phyloP scores from a whole-genome alignment of 2,888 invertebrate species.

The Iphiclides podalirius region DNA sequence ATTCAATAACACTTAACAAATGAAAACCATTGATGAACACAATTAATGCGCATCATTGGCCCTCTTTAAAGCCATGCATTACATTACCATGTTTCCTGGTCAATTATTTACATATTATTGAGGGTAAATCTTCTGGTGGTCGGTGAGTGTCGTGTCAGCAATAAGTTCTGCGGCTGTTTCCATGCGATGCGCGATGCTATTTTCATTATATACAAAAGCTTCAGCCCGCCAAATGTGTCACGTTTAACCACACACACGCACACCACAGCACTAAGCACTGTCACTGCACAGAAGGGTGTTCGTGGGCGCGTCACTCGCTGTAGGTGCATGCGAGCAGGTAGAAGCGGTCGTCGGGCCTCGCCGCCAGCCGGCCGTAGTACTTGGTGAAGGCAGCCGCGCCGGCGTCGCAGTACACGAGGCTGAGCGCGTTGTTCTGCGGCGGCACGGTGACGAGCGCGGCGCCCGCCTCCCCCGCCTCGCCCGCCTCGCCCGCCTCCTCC shows the following conservation, averaged over 20 bases:
- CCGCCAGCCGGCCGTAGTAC: constrained; percentile 57
- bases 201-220: neutral
- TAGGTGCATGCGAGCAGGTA: constrained; percentile 63
- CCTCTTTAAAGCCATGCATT: neutral
- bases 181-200: neutral
- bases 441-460: constrained; percentile 81
- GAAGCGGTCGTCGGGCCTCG: constrained; percentile 40
- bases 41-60: neutral
- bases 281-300: neutral
- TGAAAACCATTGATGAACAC: neutral
- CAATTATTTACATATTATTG: neutral
- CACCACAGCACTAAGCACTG: neutral
- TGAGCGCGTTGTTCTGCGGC: constrained; percentile 83
- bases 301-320: constrained; percentile 47
- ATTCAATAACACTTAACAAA: neutral
- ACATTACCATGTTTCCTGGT: neutral
- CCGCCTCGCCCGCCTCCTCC: constrained; percentile 23
- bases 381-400: constrained; percentile 71
- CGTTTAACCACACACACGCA: too few species aligned
- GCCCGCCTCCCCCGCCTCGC: constrained; percentile 30
- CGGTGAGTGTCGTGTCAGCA: neutral
- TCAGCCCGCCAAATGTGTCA: neutral
- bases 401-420: constrained; percentile 81
- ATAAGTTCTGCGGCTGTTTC: too few species aligned
- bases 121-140: too few species aligned